phyloP scores from a whole-genome alignment of 2,113 vertebrate genomes.

The Ameiurus melas region DNA sequence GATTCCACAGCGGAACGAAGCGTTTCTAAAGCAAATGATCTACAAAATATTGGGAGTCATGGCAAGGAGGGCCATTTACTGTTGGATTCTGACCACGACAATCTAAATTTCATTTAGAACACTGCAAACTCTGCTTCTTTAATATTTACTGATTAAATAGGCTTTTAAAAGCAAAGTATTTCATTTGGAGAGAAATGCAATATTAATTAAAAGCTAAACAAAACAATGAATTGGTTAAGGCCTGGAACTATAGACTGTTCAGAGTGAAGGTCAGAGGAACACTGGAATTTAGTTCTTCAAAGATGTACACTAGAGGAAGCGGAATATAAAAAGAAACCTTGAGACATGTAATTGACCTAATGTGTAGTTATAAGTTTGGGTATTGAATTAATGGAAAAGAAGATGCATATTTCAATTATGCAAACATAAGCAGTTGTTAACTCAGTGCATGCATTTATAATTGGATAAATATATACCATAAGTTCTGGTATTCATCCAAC shows the following conservation, averaged over 20 bases:
- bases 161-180: not conserved
- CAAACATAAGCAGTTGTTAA: not conserved
- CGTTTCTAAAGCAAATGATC: slow-evolving; percentile 8
- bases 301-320: not conserved
- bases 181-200: not conserved
- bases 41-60: not conserved
- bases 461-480: not conserved
- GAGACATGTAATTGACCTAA: not conserved
- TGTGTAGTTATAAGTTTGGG: not conserved
- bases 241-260: not conserved
- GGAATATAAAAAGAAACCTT: not conserved
- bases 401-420: not conserved
- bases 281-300: not conserved
- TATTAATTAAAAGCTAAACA: not conserved
- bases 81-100: not conserved
- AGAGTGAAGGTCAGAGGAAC: not conserved
- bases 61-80: not conserved
- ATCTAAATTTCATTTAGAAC: not conserved
- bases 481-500: not conserved
- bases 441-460: not conserved
- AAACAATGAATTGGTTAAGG: not conserved
- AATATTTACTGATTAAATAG: not conserved
- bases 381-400: not conserved
- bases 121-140: not conserved
- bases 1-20: not conserved